A percentile compares a stretch with the other conserved stretches of the same genome.
Evolutionary conservation across 2,888 invertebrate genomes (phyloP).

Genomic region (Drosophila colorata): DNA sequence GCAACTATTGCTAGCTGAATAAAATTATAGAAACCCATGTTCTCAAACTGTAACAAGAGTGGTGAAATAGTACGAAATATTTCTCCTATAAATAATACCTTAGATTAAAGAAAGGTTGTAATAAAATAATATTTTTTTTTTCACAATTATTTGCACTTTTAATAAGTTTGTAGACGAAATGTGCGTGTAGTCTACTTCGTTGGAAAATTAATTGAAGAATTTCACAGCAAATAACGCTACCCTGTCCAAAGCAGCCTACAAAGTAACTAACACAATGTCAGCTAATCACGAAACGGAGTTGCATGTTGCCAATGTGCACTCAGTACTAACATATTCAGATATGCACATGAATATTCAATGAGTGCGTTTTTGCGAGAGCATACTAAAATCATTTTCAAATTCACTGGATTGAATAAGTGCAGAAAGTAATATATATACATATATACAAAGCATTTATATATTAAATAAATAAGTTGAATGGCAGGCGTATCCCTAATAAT

Average conservation of each 20-base stretch:
- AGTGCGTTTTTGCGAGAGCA: constrained; percentile 55
- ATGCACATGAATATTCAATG: constrained; percentile 63
- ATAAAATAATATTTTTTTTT: constrained; percentile 65
- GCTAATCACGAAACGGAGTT: constrained; percentile 65
- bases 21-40: constrained; percentile 8
- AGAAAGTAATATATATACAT: constrained; percentile 15
- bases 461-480: constrained; percentile 13
- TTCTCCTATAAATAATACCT: constrained; percentile 58
- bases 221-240: constrained; percentile 62
- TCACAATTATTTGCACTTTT: constrained; percentile 73
- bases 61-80: constrained; percentile 20
- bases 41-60: constrained; percentile 18
- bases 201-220: constrained; percentile 62
- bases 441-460: too few species aligned
- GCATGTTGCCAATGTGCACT: constrained; percentile 63
- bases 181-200: constrained; percentile 64
- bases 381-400: constrained; percentile 55
- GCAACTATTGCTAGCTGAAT: constrained; percentile 2
- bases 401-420: constrained; percentile 36
- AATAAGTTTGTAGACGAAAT: constrained; percentile 54
- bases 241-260: constrained; percentile 28
- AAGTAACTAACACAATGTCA: constrained; percentile 61
- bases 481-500: constrained; percentile 13
- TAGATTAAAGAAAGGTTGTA: constrained; percentile 69
- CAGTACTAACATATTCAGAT: constrained; percentile 54